Conservation (phyloP, 1,140 invertebrate genomes). For the Maconellicoccus hirsutus region DNA sequence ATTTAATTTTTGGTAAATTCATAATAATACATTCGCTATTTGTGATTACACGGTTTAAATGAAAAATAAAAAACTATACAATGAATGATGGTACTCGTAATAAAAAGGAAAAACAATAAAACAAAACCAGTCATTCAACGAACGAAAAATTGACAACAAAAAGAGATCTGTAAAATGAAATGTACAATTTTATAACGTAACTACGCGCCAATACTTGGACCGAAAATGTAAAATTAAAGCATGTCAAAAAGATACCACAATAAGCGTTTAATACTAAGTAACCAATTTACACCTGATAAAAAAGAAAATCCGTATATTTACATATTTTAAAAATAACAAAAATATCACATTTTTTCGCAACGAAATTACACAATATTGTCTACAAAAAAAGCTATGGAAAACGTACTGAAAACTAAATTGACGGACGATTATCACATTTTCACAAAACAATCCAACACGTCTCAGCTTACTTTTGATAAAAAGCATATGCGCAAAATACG, state of each 20-base stretch:
- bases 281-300: background rate
- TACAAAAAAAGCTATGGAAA: background rate
- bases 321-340: background rate
- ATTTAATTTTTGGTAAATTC: background rate
- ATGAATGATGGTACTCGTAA: background rate
- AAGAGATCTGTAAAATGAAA: background rate
- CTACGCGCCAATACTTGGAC: background rate
- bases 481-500: no score
- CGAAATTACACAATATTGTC: slow-evolving; percentile 14
- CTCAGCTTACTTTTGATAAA: no score
- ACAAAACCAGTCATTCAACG: background rate
- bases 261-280: background rate
- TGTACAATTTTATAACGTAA: background rate
- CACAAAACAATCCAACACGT: no score
- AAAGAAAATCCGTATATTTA: background rate
- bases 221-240: background rate
- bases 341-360: slow-evolving; percentile 18
- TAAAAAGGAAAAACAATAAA: background rate
- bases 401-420: background rate
- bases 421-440: no score
- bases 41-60: background rate
- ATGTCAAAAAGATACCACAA: background rate
- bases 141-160: background rate
- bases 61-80: background rate
- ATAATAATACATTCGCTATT: background rate